phyloP scores from a whole-genome alignment of 2,113 vertebrate species.

The Monopterus albus region DNA sequence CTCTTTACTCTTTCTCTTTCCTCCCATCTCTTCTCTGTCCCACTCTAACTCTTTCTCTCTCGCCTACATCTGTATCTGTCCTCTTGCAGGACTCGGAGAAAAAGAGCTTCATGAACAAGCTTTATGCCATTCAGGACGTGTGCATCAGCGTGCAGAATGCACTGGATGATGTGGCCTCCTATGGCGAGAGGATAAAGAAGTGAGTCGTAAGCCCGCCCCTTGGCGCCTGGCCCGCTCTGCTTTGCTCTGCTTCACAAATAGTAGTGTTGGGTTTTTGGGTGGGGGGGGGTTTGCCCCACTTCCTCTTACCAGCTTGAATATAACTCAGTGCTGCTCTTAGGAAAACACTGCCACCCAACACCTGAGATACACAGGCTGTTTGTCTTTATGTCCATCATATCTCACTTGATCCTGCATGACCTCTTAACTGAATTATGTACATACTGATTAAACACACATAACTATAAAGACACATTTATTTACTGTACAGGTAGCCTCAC shows the following conservation, averaged over 20 bases:
- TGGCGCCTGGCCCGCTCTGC: constrained; percentile 62
- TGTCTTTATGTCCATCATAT: constrained; percentile 42
- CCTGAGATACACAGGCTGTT: constrained; percentile 39
- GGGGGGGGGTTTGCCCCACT: constrained; percentile 58
- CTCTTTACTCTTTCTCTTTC: constrained; percentile 38
- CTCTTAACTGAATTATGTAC: constrained; percentile 40
- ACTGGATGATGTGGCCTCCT: constrained; percentile 96
- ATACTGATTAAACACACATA: constrained; percentile 22
- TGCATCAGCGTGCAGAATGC: constrained; percentile 96
- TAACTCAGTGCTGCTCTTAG: constrained; percentile 48
- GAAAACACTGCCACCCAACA: constrained; percentile 52
- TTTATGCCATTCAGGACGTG: constrained; percentile 98
- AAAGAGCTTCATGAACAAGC: constrained; percentile 98
- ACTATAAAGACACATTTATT: constrained; percentile 4
- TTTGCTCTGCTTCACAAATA: constrained; percentile 48
- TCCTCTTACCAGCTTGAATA: constrained; percentile 52
- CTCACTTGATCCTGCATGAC: constrained; percentile 54
- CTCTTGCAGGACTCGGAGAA: constrained; percentile 91
- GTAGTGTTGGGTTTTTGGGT: too few species aligned
- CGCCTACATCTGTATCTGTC: constrained; percentile 72
- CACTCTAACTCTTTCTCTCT: constrained; percentile 42
- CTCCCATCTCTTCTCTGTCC: constrained; percentile 26
- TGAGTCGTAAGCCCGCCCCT: constrained; percentile 83
- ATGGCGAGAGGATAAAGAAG: constrained; percentile 98
- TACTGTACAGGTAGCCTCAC: neutral